Evolutionary conservation across 2,797 vertebrate species (phyloP), one percentile per base, ranked within the genome.

Genomic region (Dendrocincla fuliginosa): DNA sequence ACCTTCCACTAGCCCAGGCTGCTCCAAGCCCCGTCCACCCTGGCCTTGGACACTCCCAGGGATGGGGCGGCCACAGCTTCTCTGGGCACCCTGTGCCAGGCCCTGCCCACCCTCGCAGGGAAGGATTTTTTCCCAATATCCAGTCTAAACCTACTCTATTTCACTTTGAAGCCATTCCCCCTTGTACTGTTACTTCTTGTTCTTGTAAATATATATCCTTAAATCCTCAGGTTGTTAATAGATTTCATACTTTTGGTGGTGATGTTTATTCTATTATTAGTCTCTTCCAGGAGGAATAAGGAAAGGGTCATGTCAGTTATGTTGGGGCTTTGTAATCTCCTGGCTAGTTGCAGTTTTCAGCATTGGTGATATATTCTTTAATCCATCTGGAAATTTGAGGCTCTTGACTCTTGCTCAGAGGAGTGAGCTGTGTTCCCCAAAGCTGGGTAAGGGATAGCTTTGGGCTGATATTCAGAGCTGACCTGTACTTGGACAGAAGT

Each of bases 401-500:
- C 44, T 83, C 37, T 80, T 59, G 44, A 41, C 44, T 15, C 18
- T 35, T 74, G 37, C 74, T 85, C 83, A 28, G 89, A 82, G 28
- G 56, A 57, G 28, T n/a, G n/a, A 84, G 35, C 70, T 50, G 30
- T 79, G 49, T 79, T 87, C 49, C 52, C 67, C 52, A 59, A 28
- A 69, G 75, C 8, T 92, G 68, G 22, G 49, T 46, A 5, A 37
- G 70, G 59, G 37, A 15, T 49, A 24, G 67, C 33, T 93, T 73
- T 42, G 42, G 33, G 22, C 56, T 80, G 56, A 7, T 83, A 50
- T 33, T 93, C 77, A 68, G 82, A 91, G 61, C 56, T 71, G 81
- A n/a, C 60, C 77, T 89, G 49, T 88, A 10, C 69, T 80, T 86
- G 89, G 76, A 56, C 87, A 78, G 78, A 53, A 92, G 65, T 33